Base-by-base conservation (phyloP, 2,113 vertebrate genomes). In the Garra rufa region DNA sequence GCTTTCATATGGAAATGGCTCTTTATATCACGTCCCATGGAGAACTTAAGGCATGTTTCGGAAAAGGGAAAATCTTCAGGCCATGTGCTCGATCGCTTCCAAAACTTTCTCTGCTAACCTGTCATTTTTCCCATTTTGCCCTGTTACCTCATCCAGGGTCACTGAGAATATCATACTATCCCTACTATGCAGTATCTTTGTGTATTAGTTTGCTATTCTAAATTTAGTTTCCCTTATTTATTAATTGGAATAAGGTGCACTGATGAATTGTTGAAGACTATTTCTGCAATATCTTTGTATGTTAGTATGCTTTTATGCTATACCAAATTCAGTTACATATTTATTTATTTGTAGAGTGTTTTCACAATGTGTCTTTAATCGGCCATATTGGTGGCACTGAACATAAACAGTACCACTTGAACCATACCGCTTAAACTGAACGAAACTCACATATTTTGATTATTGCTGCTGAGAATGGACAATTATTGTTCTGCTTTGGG, bases 1-100 rank as follows among this genome's bases (percentile, higher is more conserved):
- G 88, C 81, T 83, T 52, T 85, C 87, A 91, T 88, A 88, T 89
- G 91, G 91, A 93, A 93, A 92, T 57, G 78, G 19, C 52, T 34
- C 44, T 80, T 78, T 78, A 77, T 86, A 59, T 70, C 67, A 15
- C 74, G 85, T 88, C 87, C 89, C 81, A 82, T 86, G 88, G 91
- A 92, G 90, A 92, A 26, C 28, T 76, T 80, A 80, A 15, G 10
- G 59, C 65, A 75, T 86, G 85, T 81, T 85, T 80, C 34, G 65
- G 79, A 75, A 82, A 83, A 65, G 28, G 70, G 83, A 86, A 89
- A 84, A 34, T 43, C 76, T 26, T 44, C 8, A 21, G 48, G 76
- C 86, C 63, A 81, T 28, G 3, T 76, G 79, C 79, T 77, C 83
- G 78, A 85, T 85, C 30, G 3, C 70, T 63, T 84, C 77, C 83